Conservation (phyloP, 2,888 invertebrate genomes). For the Volucella zonaria region DNA sequence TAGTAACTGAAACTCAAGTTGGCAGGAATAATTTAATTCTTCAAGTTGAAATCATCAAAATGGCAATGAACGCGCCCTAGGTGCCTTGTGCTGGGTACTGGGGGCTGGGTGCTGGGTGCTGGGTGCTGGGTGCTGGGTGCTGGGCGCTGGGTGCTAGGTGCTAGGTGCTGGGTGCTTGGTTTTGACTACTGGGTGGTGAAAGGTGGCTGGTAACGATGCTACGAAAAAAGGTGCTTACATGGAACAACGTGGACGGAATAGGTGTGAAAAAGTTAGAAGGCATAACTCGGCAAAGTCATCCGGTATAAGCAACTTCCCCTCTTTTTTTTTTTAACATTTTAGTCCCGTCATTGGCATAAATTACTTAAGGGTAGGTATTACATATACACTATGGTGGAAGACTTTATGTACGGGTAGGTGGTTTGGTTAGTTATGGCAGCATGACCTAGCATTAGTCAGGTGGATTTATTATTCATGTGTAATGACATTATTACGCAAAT, state of each 20-base stretch:
- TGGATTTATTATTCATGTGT: slow-evolving; percentile 66
- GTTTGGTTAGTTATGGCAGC: slow-evolving; percentile 8
- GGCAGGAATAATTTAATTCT: slow-evolving; percentile 70
- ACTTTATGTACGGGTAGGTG: slow-evolving; percentile 4
- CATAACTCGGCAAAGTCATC: slow-evolving; percentile 5
- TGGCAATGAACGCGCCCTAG: slow-evolving; percentile 40
- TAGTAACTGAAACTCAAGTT: slow-evolving; percentile 70
- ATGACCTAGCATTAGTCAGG: slow-evolving; percentile 59
- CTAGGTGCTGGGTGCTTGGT: too few relatives aligned
- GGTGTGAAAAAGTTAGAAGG: slow-evolving; percentile 51
- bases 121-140: too few relatives aligned
- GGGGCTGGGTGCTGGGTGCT: too few relatives aligned
- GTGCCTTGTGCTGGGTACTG: too few relatives aligned
- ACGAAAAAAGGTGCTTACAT: slow-evolving; percentile 6
- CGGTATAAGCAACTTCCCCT: slow-evolving; percentile 17
- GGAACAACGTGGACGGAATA: slow-evolving; percentile 25
- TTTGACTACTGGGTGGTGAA: neutral
- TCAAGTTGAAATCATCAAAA: slow-evolving; percentile 71
- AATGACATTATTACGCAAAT: slow-evolving; percentile 72
- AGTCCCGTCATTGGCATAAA: slow-evolving; percentile 60
- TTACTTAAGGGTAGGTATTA: slow-evolving; percentile 32
- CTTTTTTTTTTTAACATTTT: slow-evolving; percentile 20
- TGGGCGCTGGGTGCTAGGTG: neutral
- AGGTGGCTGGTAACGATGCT: neutral
- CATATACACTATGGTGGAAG: neutral